These are phyloP conservation scores for Diceros bicornis DNA, from an alignment of 2,797 vertebrate genomes.

Conservation along the genomic window DNA sequence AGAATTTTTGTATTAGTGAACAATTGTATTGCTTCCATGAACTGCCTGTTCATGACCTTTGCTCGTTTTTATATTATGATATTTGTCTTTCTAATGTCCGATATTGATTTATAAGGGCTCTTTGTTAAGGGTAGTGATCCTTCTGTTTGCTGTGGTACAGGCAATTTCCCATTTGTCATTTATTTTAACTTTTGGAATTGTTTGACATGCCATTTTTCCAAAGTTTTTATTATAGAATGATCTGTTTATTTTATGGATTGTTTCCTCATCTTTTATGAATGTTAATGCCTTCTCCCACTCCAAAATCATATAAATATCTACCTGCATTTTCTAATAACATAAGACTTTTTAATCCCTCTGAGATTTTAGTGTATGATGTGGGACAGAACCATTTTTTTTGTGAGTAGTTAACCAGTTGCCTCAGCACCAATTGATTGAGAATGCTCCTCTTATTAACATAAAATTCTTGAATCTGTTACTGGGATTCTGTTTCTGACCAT, in stretches of 20 bases:
- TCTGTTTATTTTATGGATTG: neutral
- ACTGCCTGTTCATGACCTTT: neutral
- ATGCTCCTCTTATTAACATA: neutral
- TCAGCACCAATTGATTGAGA: neutral
- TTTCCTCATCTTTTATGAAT: neutral
- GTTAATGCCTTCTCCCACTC: neutral
- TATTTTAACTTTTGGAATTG: slow-evolving; percentile 25
- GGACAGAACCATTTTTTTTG: slow-evolving; percentile 5
- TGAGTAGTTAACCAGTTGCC: neutral
- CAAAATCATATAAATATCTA: slow-evolving; percentile 16
- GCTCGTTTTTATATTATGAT: neutral
- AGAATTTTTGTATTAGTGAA: slow-evolving; percentile 37
- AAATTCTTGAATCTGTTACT: neutral
- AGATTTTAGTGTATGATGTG: slow-evolving; percentile 12
- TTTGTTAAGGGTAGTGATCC: neutral
- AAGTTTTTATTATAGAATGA: neutral
- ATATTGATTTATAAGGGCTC: neutral
- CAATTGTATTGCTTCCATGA: neutral
- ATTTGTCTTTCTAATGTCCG: neutral
- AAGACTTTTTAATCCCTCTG: neutral
- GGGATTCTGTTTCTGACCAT: neutral
- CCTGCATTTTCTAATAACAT: neutral
- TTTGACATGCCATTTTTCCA: neutral
- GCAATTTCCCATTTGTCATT: neutral
- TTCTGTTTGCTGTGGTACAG: neutral